Percentiles rank a stretch among this genome's conserved stretches.
phyloP scores from a whole-genome alignment of 2,888 invertebrate species.

The Chromoteleia sp. region DNA sequence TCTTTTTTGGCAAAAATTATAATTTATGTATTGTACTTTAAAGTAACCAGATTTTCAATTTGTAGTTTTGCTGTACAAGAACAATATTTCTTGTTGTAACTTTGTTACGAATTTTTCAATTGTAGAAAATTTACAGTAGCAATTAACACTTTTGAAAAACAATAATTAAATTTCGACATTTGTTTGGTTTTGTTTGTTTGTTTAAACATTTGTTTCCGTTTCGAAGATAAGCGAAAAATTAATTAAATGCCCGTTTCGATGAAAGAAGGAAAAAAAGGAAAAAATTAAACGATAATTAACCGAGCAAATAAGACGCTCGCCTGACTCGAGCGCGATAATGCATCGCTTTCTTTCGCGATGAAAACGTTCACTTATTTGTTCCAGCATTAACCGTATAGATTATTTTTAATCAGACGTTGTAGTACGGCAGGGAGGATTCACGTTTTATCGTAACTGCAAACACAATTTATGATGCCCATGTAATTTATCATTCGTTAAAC shows the following conservation, averaged over 20 bases:
- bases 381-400: conserved; percentile 58
- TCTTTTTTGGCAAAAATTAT: too few species aligned
- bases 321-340: conserved; percentile 42
- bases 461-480: conserved; percentile 63
- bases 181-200: too few species aligned
- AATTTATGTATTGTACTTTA: too few species aligned
- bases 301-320: conserved; percentile 26
- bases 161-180: too few species aligned
- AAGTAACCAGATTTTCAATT: too few species aligned
- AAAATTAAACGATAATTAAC: conserved; percentile 34
- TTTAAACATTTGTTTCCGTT: not conserved
- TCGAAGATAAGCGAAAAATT: too few species aligned
- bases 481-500: conserved; percentile 68
- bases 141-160: too few species aligned
- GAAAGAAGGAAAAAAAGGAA: not conserved
- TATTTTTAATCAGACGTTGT: conserved; percentile 64
- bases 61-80: too few species aligned
- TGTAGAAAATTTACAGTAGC: too few species aligned
- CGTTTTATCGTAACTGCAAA: conserved; percentile 64
- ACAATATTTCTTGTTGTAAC: too few species aligned
- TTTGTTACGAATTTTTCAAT: too few species aligned
- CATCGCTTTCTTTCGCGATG: conserved; percentile 56
- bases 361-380: conserved; percentile 63
- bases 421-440: conserved; percentile 34
- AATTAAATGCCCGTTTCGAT: conserved; percentile 14